These are phyloP conservation scores for Melanotaenia nigrans DNA, from an alignment of 2,797 vertebrate genomes.

Conservation along the genomic window DNA sequence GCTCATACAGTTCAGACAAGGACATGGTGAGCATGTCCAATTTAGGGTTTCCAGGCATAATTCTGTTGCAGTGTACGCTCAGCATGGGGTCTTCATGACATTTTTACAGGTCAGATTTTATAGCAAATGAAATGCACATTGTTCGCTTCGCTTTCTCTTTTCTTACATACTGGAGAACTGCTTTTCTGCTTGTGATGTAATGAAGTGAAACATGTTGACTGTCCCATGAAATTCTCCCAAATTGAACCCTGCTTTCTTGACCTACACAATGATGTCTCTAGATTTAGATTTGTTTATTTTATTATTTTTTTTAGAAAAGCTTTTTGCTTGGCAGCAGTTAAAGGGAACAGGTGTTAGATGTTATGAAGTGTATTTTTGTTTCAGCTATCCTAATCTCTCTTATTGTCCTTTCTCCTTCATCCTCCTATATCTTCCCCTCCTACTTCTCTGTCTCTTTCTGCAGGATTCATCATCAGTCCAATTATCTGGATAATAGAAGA, in stretches of 20 bases:
- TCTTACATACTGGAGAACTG: not conserved
- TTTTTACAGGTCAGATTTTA: not conserved
- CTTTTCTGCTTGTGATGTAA: conserved; percentile 15
- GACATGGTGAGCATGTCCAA: conserved; percentile 25
- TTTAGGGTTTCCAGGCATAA: conserved; percentile 40
- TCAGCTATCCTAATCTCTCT: conserved; percentile 60
- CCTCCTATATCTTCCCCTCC: conserved; percentile 6
- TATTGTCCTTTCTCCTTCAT: conserved; percentile 38
- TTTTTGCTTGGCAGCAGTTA: conserved; percentile 44
- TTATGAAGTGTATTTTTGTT: conserved; percentile 50
- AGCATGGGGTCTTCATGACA: conserved; percentile 2
- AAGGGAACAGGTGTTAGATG: conserved; percentile 27
- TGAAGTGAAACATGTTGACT: conserved; percentile 20
- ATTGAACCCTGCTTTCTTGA: conserved; percentile 33
- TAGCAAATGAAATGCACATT: not conserved
- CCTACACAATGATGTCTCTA: conserved; percentile 26
- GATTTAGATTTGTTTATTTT: conserved; percentile 20
- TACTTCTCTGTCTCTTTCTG: conserved; percentile 54
- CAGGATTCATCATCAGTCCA: conserved; percentile 50
- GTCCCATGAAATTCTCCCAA: conserved; percentile 22
- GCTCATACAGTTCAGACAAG: conserved; percentile 21
- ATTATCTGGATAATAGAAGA: conserved; percentile 56
- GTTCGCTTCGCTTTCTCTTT: not conserved
- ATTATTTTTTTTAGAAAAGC: conserved; percentile 36
- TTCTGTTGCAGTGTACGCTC: conserved; percentile 25